A percentile compares a stretch with the other conserved stretches of the same genome.
phyloP scores from a whole-genome alignment of 2,113 vertebrate species.

The Telmatochromis brachygnathus region DNA sequence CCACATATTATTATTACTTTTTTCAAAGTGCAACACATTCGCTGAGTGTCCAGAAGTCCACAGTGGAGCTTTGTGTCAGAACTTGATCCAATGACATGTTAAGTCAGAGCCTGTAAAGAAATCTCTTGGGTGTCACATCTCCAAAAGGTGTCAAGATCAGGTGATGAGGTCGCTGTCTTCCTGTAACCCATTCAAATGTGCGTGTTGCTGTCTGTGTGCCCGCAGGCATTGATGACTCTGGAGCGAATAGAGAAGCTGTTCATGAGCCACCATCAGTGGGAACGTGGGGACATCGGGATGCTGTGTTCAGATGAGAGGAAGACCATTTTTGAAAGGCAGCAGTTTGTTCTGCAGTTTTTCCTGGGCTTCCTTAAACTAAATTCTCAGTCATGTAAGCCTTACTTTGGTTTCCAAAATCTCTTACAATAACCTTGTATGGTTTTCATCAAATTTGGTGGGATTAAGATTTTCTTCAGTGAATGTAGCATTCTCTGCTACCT shows the following conservation, averaged over 20 bases:
- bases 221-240: slow-evolving; percentile 64
- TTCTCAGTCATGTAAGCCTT: slow-evolving; percentile 46
- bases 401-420: not conserved
- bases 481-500: not conserved
- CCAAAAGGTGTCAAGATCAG: slow-evolving; percentile 30
- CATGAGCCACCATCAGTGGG: slow-evolving; percentile 67
- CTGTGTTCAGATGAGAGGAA: slow-evolving; percentile 43
- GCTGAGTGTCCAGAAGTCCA: not conserved
- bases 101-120: slow-evolving; percentile 24
- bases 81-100: slow-evolving; percentile 7
- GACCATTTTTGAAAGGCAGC: slow-evolving; percentile 49
- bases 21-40: not conserved
- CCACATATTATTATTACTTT: not conserved
- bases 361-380: slow-evolving; percentile 61
- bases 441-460: not conserved
- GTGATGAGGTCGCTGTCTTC: not conserved
- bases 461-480: not conserved
- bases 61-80: slow-evolving; percentile 4
- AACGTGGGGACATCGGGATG: slow-evolving; percentile 41
- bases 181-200: not conserved
- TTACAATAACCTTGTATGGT: not conserved
- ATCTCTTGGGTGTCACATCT: slow-evolving; percentile 30
- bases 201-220: not conserved
- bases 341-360: slow-evolving; percentile 72
- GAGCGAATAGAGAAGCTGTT: slow-evolving; percentile 71